These are phyloP conservation scores for Anarrhichthys ocellatus DNA, from an alignment of 2,113 vertebrate species.

Conservation along the genomic window DNA sequence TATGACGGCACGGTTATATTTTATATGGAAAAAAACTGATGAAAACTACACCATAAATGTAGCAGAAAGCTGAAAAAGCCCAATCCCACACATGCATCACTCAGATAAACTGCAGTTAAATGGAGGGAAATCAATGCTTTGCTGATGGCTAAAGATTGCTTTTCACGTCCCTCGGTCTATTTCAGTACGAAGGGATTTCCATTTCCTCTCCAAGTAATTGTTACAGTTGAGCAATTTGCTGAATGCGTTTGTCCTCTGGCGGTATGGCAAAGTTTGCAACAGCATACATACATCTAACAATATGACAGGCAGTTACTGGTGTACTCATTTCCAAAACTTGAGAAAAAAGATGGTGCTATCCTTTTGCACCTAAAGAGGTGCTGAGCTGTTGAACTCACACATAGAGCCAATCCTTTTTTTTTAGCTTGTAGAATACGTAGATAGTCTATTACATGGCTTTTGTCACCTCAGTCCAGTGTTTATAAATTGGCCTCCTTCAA, in stretches of 20 bases:
- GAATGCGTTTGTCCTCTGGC: constrained; percentile 64
- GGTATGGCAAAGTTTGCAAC: constrained; percentile 46
- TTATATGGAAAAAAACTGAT: not conserved
- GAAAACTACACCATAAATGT: constrained; percentile 13
- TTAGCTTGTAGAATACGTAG: not conserved
- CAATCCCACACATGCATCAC: constrained; percentile 8
- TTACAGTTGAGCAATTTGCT: constrained; percentile 63
- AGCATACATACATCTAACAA: constrained; percentile 40
- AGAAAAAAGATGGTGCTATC: not conserved
- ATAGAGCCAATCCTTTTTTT: not conserved
- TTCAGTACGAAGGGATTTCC: constrained; percentile 56
- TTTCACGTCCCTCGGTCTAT: constrained; percentile 56
- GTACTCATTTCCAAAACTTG: constrained; percentile 40
- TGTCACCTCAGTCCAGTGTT: not conserved
- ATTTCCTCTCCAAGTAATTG: constrained; percentile 67
- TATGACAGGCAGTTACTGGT: constrained; percentile 27
- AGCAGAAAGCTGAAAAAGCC: constrained; percentile 13
- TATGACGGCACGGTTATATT: not conserved
- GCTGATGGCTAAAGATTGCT: constrained; percentile 54
- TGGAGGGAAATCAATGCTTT: constrained; percentile 53
- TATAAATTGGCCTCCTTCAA: constrained; percentile 3
- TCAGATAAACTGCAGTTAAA: constrained; percentile 47
- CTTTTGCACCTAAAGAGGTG: constrained; percentile 13
- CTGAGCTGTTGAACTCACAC: not conserved
- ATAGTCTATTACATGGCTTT: not conserved